Conservation (phyloP, 2,797 vertebrate species). For the Psittacula derbiana region DNA sequence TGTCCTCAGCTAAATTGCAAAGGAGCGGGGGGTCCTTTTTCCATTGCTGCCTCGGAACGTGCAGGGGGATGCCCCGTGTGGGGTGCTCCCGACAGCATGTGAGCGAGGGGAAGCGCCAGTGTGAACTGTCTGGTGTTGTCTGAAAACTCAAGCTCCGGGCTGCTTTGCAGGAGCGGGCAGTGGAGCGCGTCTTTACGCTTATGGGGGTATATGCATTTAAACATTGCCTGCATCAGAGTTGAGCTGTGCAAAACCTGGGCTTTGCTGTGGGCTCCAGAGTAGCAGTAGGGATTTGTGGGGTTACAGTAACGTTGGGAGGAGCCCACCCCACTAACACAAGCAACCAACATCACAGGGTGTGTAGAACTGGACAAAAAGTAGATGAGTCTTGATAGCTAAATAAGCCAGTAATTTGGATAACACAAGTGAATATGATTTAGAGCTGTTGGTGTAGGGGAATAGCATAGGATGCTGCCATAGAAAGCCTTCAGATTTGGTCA, state of each 20-base stretch:
- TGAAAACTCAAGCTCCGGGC: slow-evolving; percentile 50
- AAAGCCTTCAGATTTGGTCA: not conserved
- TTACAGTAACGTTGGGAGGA: fast-evolving
- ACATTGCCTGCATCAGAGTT: slow-evolving; percentile 57
- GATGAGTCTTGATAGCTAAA: fast-evolving
- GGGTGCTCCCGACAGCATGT: not conserved
- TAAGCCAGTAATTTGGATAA: fast-evolving
- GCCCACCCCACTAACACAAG: not conserved
- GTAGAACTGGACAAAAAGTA: fast-evolving
- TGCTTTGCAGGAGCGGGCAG: not conserved
- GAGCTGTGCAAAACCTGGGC: not conserved
- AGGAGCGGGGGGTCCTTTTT: not conserved
- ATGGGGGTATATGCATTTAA: not conserved
- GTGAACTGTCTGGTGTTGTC: not conserved
- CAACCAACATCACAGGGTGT: fast-evolving
- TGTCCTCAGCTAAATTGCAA: slow-evolving; percentile 17
- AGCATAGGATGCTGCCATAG: not conserved
- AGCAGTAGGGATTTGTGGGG: fast-evolving
- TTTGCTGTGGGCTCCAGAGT: fast-evolving
- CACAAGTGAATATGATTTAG: fast-evolving
- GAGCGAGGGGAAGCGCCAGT: slow-evolving; percentile 4
- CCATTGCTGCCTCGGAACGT: slow-evolving; percentile 18
- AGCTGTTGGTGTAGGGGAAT: not conserved
- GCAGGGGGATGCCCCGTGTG: not conserved
- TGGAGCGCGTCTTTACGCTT: not conserved